A percentile compares a stretch with the other conserved stretches of the same genome.
Conservation (phyloP, 1,140 invertebrate species). For the Agraylea sexmaculata region DNA sequence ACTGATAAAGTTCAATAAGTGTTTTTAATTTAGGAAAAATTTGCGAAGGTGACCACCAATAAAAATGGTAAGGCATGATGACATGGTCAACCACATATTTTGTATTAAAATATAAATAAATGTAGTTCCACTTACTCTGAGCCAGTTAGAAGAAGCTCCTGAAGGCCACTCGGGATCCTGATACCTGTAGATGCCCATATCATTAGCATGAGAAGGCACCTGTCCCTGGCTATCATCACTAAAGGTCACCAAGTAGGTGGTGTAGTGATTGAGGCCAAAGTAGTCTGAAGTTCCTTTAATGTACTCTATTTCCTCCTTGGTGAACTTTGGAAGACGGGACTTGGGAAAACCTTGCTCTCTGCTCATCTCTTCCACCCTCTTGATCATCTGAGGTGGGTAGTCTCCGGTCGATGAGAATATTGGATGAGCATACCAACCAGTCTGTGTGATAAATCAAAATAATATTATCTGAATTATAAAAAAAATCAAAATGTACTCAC, state of each 20-base stretch:
- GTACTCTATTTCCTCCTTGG: slow-evolving; percentile 43
- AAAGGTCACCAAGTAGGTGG: slow-evolving; percentile 37
- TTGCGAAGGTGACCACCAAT: too few relatives aligned
- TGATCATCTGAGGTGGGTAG: slow-evolving; percentile 52
- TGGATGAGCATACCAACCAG: slow-evolving; percentile 55
- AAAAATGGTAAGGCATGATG: too few relatives aligned
- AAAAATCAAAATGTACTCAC: slow-evolving; percentile 25
- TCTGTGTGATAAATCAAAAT: slow-evolving; percentile 24
- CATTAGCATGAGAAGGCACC: slow-evolving; percentile 37
- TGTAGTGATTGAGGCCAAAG: slow-evolving; percentile 51
- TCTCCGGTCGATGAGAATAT: slow-evolving; percentile 51
- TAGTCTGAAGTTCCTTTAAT: slow-evolving; percentile 44
- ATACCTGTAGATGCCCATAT: slow-evolving; percentile 34
- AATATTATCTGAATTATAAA: background rate
- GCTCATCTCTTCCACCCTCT: slow-evolving; percentile 46
- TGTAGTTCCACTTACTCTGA: slow-evolving; percentile 27
- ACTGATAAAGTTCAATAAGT: too few relatives aligned
- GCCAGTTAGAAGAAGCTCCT: slow-evolving; percentile 35
- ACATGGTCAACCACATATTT: too few relatives aligned
- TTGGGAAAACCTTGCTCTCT: slow-evolving; percentile 43
- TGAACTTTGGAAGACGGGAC: slow-evolving; percentile 53
- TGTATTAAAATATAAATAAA: slow-evolving; percentile 1
- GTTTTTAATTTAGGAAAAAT: too few relatives aligned
- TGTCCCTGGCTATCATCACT: slow-evolving; percentile 30
- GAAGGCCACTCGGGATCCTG: slow-evolving; percentile 38